Percentiles rank a stretch among this genome's conserved stretches.
Evolutionary conservation across 2,797 vertebrate genomes (phyloP).

Genomic region (Pantherophis vulpinus): DNA sequence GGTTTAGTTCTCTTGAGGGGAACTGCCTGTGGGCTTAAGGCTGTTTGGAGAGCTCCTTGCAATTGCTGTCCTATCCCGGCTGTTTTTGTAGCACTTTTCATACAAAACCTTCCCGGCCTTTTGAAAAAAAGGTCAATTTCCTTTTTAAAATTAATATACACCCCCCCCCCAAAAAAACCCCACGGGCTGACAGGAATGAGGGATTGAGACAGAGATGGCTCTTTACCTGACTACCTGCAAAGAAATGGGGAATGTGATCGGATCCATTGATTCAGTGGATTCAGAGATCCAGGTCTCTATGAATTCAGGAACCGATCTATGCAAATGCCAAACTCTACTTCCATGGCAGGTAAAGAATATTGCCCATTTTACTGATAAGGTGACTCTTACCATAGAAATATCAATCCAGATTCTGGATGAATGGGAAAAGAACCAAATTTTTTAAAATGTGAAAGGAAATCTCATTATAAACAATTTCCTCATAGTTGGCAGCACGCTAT

Average conservation of each 20-base stretch:
- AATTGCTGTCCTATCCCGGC: background rate
- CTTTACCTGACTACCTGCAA: background rate
- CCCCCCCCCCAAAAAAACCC: rapidly evolving
- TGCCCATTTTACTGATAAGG: background rate
- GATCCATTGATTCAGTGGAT: background rate
- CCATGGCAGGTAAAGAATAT: background rate
- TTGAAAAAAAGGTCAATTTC: background rate
- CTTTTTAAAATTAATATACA: background rate
- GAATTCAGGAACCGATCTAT: background rate
- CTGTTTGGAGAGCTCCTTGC: background rate
- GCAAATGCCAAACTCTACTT: background rate
- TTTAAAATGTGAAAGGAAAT: constrained; percentile 22
- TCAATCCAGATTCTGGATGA: background rate
- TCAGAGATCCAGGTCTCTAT: background rate
- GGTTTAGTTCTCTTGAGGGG: background rate
- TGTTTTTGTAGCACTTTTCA: background rate
- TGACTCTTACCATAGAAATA: constrained; percentile 49
- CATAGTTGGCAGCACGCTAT: background rate
- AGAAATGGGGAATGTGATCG: background rate
- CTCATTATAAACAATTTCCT: constrained; percentile 22
- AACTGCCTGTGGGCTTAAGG: background rate
- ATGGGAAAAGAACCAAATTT: constrained; percentile 18
- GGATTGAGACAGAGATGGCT: background rate
- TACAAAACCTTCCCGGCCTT: background rate
- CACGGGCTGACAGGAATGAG: background rate